A percentile compares a stretch with the other conserved stretches of the same genome.
phyloP scores from a whole-genome alignment of 2,797 vertebrate genomes.

The Chelonia mydas region DNA sequence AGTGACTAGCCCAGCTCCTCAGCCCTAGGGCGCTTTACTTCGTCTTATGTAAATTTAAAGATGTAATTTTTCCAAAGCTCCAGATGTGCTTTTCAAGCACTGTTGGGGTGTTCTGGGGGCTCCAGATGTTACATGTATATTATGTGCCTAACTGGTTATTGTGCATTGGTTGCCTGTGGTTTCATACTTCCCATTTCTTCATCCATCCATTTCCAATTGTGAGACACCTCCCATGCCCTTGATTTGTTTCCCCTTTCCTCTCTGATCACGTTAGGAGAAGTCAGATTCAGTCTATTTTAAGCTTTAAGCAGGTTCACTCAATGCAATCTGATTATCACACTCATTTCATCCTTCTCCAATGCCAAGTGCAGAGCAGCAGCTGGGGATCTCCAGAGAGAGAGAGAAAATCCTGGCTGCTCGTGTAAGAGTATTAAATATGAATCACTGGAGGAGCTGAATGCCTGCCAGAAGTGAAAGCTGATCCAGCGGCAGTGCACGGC shows the following conservation, averaged over 20 bases:
- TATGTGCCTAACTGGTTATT: background rate
- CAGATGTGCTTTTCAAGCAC: background rate
- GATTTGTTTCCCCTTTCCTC: background rate
- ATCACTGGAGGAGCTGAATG: background rate
- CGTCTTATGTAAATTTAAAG: background rate
- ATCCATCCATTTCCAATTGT: background rate
- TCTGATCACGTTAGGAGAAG: background rate
- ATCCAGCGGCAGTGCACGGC: background rate
- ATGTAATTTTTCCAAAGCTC: background rate
- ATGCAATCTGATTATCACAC: background rate
- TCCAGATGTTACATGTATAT: fast-evolving
- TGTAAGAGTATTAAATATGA: background rate
- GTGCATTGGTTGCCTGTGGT: background rate
- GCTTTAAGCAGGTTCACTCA: background rate
- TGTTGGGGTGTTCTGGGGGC: background rate
- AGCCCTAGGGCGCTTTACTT: background rate
- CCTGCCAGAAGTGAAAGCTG: background rate
- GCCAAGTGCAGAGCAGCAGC: background rate
- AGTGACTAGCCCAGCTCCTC: background rate
- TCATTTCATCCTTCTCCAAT: slow-evolving; percentile 10
- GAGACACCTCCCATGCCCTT: background rate
- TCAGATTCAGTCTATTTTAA: background rate
- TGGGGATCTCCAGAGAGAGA: background rate
- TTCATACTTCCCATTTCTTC: background rate
- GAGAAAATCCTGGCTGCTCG: background rate